Evolutionary conservation across 2,888 invertebrate genomes (phyloP).

Genomic region (Drosophila anceps): DNA sequence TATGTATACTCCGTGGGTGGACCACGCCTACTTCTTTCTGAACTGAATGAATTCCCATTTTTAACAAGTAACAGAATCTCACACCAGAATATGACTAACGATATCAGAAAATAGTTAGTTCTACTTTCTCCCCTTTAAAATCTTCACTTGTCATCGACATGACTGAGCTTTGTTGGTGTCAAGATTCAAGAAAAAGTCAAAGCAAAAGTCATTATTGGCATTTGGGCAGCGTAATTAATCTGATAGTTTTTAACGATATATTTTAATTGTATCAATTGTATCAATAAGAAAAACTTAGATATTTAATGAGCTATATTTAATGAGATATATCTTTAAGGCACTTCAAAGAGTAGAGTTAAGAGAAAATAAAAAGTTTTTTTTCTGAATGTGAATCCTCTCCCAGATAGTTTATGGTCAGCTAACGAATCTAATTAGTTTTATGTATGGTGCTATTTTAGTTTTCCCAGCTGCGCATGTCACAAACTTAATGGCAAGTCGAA

Average conservation of each 20-base stretch:
- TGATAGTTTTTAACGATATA: no score
- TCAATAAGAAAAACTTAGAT: no score
- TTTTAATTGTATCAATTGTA: not conserved
- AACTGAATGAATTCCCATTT: no score
- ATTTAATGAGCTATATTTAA: no score
- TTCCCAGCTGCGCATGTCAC: constrained; percentile 1
- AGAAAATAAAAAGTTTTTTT: not conserved
- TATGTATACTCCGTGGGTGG: no score
- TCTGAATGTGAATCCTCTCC: not conserved
- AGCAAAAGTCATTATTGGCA: not conserved
- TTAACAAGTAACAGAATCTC: not conserved
- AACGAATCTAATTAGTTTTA: not conserved
- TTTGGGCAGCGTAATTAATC: no score
- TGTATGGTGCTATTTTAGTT: not conserved
- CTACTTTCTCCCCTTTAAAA: no score
- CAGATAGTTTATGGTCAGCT: not conserved
- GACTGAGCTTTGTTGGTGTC: not conserved
- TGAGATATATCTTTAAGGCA: no score
- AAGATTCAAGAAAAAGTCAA: not conserved
- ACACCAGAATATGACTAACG: not conserved
- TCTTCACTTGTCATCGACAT: not conserved
- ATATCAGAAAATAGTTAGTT: no score
- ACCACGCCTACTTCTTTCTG: no score
- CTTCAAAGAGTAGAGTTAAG: not conserved
- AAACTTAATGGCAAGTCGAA: constrained; percentile 16